These are phyloP conservation scores for Capreolus pygargus DNA, from an alignment of 2,113 vertebrate genomes.

Conservation along the genomic window DNA sequence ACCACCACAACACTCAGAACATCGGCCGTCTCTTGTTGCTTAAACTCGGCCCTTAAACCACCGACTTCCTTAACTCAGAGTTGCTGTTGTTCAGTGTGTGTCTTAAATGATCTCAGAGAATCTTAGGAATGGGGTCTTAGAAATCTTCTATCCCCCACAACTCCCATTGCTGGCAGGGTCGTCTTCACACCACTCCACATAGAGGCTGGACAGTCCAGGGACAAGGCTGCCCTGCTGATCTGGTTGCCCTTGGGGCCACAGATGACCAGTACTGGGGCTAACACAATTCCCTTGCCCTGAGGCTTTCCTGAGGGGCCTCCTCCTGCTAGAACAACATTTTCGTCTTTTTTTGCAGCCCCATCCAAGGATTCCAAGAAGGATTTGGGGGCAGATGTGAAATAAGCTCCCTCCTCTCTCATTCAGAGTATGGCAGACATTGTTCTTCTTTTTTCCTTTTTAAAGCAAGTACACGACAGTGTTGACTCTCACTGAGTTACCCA, in stretches of 20 bases:
- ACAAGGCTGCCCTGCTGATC: background rate
- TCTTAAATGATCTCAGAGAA: constrained; percentile 18
- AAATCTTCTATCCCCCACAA: background rate
- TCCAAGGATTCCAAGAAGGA: background rate
- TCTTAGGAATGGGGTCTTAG: background rate
- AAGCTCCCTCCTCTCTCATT: background rate
- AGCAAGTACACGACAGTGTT: background rate
- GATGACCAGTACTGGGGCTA: background rate
- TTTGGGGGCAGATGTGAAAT: background rate
- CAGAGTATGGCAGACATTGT: background rate
- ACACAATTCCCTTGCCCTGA: background rate
- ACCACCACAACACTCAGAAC: constrained; percentile 17
- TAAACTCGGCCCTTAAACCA: constrained; percentile 11
- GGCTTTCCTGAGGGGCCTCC: background rate
- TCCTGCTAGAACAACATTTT: background rate
- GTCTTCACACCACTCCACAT: background rate
- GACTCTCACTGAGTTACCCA: background rate
- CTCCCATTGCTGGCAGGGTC: background rate
- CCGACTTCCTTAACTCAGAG: background rate
- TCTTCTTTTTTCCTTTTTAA: background rate
- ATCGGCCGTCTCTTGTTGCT: background rate
- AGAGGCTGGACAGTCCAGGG: background rate
- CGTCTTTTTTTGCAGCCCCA: background rate
- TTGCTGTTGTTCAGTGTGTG: background rate
- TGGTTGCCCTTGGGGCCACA: background rate